These are phyloP conservation scores for Bombyx mandarina DNA, from an alignment of 1,140 invertebrate genomes.

Conservation along the genomic window DNA sequence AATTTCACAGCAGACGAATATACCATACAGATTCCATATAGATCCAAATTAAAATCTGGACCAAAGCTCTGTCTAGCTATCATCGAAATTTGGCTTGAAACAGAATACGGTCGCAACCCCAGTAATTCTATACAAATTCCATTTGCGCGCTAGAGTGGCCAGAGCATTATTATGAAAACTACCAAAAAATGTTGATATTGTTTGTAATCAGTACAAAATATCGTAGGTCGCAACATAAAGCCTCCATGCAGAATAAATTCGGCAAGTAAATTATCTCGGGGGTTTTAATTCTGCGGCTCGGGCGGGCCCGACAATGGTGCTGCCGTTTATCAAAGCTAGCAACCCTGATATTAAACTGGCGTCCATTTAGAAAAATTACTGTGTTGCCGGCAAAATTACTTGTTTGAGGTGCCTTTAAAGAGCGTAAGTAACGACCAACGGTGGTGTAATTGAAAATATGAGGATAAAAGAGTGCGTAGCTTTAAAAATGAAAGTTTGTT, in stretches of 20 bases:
- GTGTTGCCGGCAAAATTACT: constrained; percentile 21
- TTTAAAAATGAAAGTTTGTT: constrained; percentile 3
- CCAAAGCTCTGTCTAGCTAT: too few relatives aligned
- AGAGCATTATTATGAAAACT: too few relatives aligned
- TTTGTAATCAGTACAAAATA: constrained; percentile 39
- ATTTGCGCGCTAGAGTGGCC: too few relatives aligned
- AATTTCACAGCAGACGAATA: too few relatives aligned
- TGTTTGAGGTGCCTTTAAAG: constrained; percentile 9
- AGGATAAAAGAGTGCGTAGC: constrained; percentile 7
- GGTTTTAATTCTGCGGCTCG: constrained; percentile 33
- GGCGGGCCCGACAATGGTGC: constrained; percentile 13
- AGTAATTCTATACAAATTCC: too few relatives aligned
- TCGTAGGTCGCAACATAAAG: constrained; percentile 12
- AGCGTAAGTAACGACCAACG: constrained; percentile 7
- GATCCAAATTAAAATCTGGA: too few relatives aligned
- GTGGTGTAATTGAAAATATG: constrained; percentile 9
- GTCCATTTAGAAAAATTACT: constrained; percentile 26
- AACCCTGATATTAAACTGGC: constrained; percentile 28
- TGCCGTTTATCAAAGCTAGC: constrained; percentile 25
- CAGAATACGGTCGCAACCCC: too few relatives aligned
- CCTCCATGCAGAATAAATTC: constrained; percentile 34
- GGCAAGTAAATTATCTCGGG: constrained; percentile 35
- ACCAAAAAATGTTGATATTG: constrained; percentile 15
- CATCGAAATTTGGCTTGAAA: too few relatives aligned
- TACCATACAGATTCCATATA: too few relatives aligned